Evolutionary conservation across 2,888 invertebrate genomes (phyloP), one percentile per base, ranked within the genome.

Genomic region (Parapristionchus giblindavisi): DNA sequence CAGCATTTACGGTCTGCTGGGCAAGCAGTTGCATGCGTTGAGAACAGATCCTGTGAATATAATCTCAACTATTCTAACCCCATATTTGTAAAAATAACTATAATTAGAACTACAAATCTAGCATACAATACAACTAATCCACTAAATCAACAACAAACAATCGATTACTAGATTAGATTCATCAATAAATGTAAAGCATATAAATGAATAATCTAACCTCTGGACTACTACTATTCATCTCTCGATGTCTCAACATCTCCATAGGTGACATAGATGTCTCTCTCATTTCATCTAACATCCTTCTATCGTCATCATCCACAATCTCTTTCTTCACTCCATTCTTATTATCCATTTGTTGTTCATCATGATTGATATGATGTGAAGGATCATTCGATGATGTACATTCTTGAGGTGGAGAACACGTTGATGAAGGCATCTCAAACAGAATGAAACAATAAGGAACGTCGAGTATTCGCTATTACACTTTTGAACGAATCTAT

Each of bases 391-490:
- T 21, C 54, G 5, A 21, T 32, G 27, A 40, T 65, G 43, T 43
- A 43, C 43, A 43, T 5, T 65, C 43, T 43, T 54, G 70, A 38
- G 70, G 70, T 3, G 70, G 70, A 36, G 70, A 71, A n/a, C 56
- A 56, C 24, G 70, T 71, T 17, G 70, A 71, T 8, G 70, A 34
- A 6, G 70, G 70, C 27, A 71, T 17, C 70, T 71, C 54, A 11
- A 70, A 56, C 5, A n/a, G 27, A 27, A 21, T 43, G 3, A 34
- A 14, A 32, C 36, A 8, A 34, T 34, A 56, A 24, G 27, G 36
- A 14, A 34, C 14, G 36, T n/a, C 2, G 14, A 60, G 58, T 1
- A 58, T 32, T 5, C 56, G 29, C 11, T 29, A 14, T 8, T 60
- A 36, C 34, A 32, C 34, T 34, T 17, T 34, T 21, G 36, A 34